Evolutionary conservation across 1,140 invertebrate genomes (phyloP).

Genomic region (Parasteatoda tepidariorum): DNA sequence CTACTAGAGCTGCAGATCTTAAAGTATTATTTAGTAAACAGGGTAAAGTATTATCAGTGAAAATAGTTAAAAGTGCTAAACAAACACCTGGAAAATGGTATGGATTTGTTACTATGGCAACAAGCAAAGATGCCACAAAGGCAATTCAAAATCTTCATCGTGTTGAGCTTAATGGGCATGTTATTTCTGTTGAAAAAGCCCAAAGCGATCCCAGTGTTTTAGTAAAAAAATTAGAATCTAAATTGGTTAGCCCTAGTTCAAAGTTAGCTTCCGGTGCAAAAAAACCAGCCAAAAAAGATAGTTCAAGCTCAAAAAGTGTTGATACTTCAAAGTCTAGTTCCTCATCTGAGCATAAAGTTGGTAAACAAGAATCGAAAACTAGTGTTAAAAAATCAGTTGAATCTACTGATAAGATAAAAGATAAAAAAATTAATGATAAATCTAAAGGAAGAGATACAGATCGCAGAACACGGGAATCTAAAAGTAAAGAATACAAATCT

Average conservation of each 20-base stretch:
- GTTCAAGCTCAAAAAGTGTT: background rate
- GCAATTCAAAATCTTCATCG: conserved; percentile 90
- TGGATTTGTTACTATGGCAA: conserved; percentile 94
- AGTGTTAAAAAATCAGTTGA: background rate
- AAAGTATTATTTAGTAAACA: conserved; percentile 91
- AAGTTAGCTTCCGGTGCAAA: conserved; percentile 15
- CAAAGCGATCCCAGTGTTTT: conserved; percentile 20
- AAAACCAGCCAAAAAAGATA: background rate
- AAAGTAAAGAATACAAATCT: background rate
- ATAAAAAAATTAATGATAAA: background rate
- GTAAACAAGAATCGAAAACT: background rate
- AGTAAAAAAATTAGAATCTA: conserved; percentile 16
- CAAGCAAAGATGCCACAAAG: conserved; percentile 86
- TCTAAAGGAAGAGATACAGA: background rate
- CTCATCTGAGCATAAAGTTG: background rate
- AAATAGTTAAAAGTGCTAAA: conserved; percentile 92
- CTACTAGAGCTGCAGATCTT: conserved; percentile 89
- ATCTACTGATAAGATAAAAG: background rate
- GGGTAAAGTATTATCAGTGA: conserved; percentile 93
- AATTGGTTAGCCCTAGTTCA: background rate
- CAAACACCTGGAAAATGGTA: conserved; percentile 92
- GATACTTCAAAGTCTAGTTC: background rate
- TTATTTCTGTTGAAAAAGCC: conserved; percentile 89
- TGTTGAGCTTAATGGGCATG: conserved; percentile 90
- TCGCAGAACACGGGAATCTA: background rate